phyloP scores from a whole-genome alignment of 2,888 invertebrate species.

The Drepana falcataria region DNA sequence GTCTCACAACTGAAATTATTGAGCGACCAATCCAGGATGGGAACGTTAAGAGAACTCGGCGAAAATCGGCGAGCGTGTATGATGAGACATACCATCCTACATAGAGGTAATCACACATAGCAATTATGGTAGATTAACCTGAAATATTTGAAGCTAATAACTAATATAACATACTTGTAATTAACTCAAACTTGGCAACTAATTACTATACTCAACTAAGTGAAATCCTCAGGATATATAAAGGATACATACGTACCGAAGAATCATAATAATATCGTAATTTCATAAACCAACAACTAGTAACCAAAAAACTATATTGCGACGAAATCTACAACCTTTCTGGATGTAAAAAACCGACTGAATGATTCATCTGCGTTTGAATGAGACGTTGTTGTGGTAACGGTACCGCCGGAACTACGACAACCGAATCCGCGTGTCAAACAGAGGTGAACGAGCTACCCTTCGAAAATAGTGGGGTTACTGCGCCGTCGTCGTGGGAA shows the following conservation, averaged over 20 bases:
- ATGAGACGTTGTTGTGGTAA: conserved; percentile 48
- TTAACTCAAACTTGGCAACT: neutral
- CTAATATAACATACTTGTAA: neutral
- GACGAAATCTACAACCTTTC: conserved; percentile 31
- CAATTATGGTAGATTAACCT: neutral
- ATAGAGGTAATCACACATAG: no score
- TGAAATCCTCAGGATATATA: no score
- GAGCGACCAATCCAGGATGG: no score
- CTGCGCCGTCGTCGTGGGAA: conserved; percentile 64
- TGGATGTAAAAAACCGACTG: conserved; percentile 27
- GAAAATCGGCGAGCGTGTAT: no score
- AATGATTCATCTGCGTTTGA: conserved; percentile 40
- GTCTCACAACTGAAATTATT: no score
- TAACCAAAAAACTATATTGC: conserved; percentile 11
- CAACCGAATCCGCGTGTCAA: conserved; percentile 39
- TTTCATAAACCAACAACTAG: conserved; percentile 51
- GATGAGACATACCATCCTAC: no score
- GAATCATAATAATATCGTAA: conserved; percentile 69
- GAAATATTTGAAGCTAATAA: neutral
- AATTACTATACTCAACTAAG: neutral
- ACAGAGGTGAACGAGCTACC: conserved; percentile 24
- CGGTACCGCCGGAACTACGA: conserved; percentile 42
- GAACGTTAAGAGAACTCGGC: no score
- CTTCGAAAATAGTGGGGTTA: conserved; percentile 46
- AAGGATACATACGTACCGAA: conserved; percentile 62